phyloP scores from a whole-genome alignment of 2,888 invertebrate genomes.

The Dolichopus griseipennis region DNA sequence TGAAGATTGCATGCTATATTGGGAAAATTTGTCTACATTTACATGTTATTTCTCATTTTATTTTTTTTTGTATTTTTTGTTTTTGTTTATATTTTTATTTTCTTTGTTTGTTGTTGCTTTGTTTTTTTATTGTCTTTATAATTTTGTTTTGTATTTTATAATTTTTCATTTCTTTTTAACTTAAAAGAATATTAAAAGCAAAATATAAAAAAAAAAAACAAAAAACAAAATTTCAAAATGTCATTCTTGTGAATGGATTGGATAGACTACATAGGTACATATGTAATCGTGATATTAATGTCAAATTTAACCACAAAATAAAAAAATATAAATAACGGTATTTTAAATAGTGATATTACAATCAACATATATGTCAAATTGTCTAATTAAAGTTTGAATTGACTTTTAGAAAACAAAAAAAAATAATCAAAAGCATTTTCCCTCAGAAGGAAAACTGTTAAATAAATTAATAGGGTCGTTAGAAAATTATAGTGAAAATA shows the following conservation, averaged over 20 bases:
- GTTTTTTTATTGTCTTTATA: too few relatives aligned
- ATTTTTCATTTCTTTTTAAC: too few relatives aligned
- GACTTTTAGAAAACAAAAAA: neutral
- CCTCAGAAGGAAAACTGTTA: neutral
- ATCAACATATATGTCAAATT: neutral
- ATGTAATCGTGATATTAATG: neutral
- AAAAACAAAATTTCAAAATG: too few relatives aligned
- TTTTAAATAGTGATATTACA: neutral
- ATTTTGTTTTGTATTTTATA: too few relatives aligned
- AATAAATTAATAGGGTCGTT: slow-evolving; percentile 1
- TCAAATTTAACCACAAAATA: neutral
- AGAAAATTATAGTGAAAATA: neutral
- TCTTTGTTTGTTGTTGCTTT: neutral
- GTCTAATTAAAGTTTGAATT: slow-evolving; percentile 6
- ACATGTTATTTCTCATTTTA: neutral
- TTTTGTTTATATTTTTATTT: neutral
- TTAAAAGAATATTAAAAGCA: too few relatives aligned
- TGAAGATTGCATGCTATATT: neutral
- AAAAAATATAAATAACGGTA: neutral
- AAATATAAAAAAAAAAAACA: too few relatives aligned
- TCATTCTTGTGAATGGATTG: too few relatives aligned
- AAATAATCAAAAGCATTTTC: neutral
- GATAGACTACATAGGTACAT: too few relatives aligned
- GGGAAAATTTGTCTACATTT: slow-evolving; percentile 2
- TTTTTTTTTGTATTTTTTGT: neutral